A percentile compares a stretch with the other conserved stretches of the same genome.
phyloP scores from a whole-genome alignment of 2,888 invertebrate species.

The Acrobasis repandana region DNA sequence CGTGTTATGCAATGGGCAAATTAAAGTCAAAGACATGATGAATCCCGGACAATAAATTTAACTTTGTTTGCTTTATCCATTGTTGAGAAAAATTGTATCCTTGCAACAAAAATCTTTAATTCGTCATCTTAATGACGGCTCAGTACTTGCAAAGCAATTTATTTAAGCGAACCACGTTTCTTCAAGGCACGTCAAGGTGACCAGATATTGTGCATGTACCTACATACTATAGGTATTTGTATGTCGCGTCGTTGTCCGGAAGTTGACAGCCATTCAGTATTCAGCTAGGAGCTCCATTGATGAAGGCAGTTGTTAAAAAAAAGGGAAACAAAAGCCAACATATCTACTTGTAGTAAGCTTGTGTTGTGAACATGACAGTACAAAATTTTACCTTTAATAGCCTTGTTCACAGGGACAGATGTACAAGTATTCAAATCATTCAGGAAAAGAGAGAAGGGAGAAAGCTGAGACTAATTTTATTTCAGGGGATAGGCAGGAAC shows the following conservation, averaged over 20 bases:
- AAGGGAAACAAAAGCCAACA: slow-evolving; percentile 15
- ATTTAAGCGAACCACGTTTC: slow-evolving; percentile 36
- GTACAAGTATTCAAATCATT: too few relatives aligned
- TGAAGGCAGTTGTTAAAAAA: neutral
- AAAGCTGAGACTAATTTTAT: too few relatives aligned
- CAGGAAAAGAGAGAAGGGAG: too few relatives aligned
- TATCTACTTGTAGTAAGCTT: slow-evolving; percentile 9
- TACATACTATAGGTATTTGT: slow-evolving; percentile 7
- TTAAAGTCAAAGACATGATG: too few relatives aligned
- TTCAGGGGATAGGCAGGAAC: too few relatives aligned
- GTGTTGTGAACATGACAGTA: slow-evolving; percentile 5
- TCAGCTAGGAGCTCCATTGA: slow-evolving; percentile 15
- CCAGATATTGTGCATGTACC: slow-evolving; percentile 35
- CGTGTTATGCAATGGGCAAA: too few relatives aligned
- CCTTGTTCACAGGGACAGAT: neutral
- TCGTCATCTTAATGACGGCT: too few relatives aligned
- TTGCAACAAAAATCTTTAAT: too few relatives aligned
- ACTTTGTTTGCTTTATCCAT: too few relatives aligned
- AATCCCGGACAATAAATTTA: too few relatives aligned
- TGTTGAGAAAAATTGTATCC: too few relatives aligned
- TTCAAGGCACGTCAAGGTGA: slow-evolving; percentile 49
- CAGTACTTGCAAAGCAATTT: slow-evolving; percentile 37
- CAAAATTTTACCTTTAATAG: neutral
- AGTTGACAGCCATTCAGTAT: slow-evolving; percentile 33
- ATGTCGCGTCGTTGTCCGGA: slow-evolving; percentile 40